Percentiles rank a stretch among this genome's conserved stretches.
Conservation (phyloP, 2,888 invertebrate species). For the Steinernema hermaphroditum region DNA sequence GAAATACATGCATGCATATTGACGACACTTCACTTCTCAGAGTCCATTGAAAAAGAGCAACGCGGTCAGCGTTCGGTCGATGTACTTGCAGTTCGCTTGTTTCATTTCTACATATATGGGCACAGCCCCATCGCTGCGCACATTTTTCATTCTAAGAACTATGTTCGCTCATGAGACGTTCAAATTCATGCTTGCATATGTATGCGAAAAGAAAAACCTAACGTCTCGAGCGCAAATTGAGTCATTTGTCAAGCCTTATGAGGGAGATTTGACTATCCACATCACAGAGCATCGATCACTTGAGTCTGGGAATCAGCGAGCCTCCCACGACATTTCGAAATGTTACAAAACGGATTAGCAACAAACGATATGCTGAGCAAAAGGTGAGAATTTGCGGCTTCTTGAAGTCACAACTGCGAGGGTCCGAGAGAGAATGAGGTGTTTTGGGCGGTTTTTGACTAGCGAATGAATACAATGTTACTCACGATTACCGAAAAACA, state of each 20-base stretch:
- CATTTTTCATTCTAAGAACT: conserved; percentile 3
- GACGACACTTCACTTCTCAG: conserved; percentile 21
- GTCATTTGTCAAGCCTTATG: neutral
- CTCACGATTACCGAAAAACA: neutral
- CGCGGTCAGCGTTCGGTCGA: conserved; percentile 21
- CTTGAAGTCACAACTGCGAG: too few species aligned
- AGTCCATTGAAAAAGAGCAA: conserved; percentile 15
- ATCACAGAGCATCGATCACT: neutral
- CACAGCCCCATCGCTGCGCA: neutral
- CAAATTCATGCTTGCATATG: neutral
- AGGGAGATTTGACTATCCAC: neutral
- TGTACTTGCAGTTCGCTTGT: conserved; percentile 7
- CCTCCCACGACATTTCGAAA: too few species aligned
- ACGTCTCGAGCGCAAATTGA: neutral
- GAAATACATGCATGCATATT: conserved; percentile 25
- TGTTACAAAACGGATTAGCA: too few species aligned
- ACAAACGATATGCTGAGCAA: too few species aligned
- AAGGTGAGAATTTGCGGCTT: too few species aligned
- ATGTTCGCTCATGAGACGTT: conserved; percentile 7
- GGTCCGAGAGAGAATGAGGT: too few species aligned
- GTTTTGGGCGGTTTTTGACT: too few species aligned
- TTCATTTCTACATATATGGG: neutral
- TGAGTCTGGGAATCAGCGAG: too few species aligned
- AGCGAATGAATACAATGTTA: neutral
- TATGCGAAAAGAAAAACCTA: conserved; percentile 9